Percentiles rank a stretch among this genome's conserved stretches.
phyloP scores from a whole-genome alignment of 2,113 vertebrate species.

The Megaceryle maxima region DNA sequence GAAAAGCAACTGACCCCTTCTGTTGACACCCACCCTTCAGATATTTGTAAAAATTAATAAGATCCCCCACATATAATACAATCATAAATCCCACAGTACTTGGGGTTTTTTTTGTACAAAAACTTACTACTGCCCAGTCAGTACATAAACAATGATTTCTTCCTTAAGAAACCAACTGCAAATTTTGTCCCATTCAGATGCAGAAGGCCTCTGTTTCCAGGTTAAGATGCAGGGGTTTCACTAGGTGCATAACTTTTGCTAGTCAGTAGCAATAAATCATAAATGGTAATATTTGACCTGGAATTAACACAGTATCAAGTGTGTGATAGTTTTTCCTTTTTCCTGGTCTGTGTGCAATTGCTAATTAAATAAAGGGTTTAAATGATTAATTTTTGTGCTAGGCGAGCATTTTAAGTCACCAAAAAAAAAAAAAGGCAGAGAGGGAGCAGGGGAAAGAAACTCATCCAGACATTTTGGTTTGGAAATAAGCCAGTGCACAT shows the following conservation, averaged over 20 bases:
- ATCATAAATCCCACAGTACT: background rate
- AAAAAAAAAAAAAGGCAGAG: background rate
- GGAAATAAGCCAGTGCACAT: background rate
- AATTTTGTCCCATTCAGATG: background rate
- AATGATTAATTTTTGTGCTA: background rate
- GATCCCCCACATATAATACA: too few species aligned
- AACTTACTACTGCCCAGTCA: background rate
- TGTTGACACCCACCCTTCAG: too few species aligned
- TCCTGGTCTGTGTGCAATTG: background rate
- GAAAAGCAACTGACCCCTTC: too few species aligned
- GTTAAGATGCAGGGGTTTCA: background rate
- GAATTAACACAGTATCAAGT: background rate
- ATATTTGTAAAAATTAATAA: too few species aligned
- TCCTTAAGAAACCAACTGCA: background rate
- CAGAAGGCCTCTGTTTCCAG: background rate
- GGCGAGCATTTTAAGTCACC: background rate
- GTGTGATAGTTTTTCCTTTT: background rate
- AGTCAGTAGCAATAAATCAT: background rate
- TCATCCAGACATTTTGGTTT: background rate
- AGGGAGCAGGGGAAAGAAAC: background rate
- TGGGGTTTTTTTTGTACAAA: background rate
- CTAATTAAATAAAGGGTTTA: background rate
- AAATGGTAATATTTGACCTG: background rate
- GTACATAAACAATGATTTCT: background rate
- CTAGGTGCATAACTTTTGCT: background rate